A percentile compares a stretch with the other conserved stretches of the same genome.
Evolutionary conservation across 1,140 invertebrate species (phyloP).

Genomic region (Bathynomus jamesi): DNA sequence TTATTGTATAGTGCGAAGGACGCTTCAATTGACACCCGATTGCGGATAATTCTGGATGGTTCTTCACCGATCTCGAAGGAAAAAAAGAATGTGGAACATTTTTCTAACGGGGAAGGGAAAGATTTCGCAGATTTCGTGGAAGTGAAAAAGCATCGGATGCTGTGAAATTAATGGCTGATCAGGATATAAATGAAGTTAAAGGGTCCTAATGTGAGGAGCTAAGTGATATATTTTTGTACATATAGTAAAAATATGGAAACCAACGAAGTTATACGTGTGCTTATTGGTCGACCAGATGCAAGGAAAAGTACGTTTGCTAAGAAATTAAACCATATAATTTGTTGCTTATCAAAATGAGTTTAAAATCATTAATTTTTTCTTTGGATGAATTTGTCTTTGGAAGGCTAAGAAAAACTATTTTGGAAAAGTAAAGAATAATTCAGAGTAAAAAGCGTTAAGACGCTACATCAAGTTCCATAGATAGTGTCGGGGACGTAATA

Average conservation of each 20-base stretch:
- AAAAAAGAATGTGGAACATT: conserved; percentile 74
- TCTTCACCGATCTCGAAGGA: conserved; percentile 49
- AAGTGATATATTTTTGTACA: not conserved
- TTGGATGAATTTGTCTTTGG: not conserved
- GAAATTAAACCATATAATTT: not conserved
- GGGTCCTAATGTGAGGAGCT: not conserved
- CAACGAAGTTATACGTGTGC: not conserved
- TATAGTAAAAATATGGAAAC: not conserved
- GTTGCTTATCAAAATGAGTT: not conserved
- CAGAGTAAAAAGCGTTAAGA: not conserved
- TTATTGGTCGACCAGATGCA: conserved; percentile 7
- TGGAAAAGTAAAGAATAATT: not conserved
- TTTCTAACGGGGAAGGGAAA: conserved; percentile 46
- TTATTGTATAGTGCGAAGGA: conserved; percentile 74
- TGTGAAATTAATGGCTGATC: not conserved
- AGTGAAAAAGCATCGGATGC: not conserved
- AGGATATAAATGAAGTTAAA: not conserved
- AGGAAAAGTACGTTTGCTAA: conserved; percentile 7
- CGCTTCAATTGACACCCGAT: conserved; percentile 83
- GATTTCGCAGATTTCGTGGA: not conserved
- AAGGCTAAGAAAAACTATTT: not conserved
- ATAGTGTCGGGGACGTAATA: not conserved
- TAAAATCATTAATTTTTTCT: not conserved
- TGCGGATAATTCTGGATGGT: conserved; percentile 88
- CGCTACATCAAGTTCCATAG: not conserved